A percentile compares a stretch with the other conserved stretches of the same genome.
Evolutionary conservation across 2,113 vertebrate genomes (phyloP).

Genomic region (Morone chrysops): DNA sequence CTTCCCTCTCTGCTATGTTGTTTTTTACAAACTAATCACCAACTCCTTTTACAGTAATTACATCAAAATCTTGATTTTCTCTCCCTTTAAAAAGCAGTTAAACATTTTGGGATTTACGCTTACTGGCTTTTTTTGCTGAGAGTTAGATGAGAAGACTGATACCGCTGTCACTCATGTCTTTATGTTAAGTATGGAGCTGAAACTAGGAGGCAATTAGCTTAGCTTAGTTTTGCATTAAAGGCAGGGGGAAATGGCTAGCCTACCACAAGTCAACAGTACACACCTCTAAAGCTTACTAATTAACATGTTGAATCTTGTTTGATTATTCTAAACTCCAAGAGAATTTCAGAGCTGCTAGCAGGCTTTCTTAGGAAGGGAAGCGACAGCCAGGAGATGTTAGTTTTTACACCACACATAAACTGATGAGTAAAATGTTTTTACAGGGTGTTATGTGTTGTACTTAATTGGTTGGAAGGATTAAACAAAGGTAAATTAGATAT

Average conservation of each 20-base stretch:
- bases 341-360: too few species aligned
- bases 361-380: too few species aligned
- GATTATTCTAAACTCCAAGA: not conserved
- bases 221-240: not conserved
- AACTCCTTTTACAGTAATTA: not conserved
- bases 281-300: not conserved
- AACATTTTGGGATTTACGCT: not conserved
- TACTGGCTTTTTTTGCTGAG: not conserved
- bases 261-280: not conserved
- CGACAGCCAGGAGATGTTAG: too few species aligned
- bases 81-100: not conserved
- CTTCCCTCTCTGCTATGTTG: not conserved
- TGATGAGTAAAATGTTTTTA: too few species aligned
- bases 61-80: not conserved
- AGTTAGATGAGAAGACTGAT: not conserved
- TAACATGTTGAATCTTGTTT: not conserved
- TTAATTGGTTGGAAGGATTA: too few species aligned
- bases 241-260: not conserved
- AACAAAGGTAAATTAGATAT: too few species aligned
- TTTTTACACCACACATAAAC: not conserved
- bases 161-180: not conserved
- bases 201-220: not conserved
- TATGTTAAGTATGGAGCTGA: not conserved
- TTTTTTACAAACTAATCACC: not conserved
- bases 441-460: too few species aligned